Conservation (phyloP, 2,797 vertebrate genomes). For the Scolopax bukidnonensis region DNA sequence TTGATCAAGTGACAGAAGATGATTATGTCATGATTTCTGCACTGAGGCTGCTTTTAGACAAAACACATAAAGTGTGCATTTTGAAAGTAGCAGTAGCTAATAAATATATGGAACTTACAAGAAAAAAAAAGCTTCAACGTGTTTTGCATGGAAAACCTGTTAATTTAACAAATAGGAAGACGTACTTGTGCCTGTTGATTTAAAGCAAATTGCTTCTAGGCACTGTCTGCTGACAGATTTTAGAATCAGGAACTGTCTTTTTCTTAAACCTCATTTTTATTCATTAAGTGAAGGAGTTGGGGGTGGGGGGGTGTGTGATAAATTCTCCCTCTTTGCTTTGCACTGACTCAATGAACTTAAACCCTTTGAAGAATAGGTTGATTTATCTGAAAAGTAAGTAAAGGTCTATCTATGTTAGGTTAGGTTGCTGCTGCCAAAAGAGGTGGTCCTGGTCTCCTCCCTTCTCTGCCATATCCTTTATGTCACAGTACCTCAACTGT, state of each 20-base stretch:
- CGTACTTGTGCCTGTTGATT: not conserved
- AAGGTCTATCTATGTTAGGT: not conserved
- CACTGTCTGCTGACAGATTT: not conserved
- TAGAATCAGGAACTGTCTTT: not conserved
- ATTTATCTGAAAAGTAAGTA: not conserved
- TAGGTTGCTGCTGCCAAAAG: not conserved
- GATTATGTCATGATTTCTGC: not conserved
- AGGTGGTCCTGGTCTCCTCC: not conserved
- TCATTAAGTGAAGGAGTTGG: not conserved
- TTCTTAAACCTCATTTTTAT: not conserved
- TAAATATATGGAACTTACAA: not conserved
- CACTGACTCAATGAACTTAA: not conserved
- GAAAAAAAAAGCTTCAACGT: not conserved
- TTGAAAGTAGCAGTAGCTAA: not conserved
- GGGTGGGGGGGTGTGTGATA: not conserved
- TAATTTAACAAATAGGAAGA: not conserved
- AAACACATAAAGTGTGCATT: not conserved
- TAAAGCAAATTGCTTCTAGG: not conserved
- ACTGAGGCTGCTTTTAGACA: not conserved
- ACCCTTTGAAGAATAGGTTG: not conserved
- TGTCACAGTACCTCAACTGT: not conserved
- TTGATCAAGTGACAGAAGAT: not conserved
- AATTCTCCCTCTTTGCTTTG: not conserved
- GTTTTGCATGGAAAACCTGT: not conserved
- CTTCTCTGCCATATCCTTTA: rapidly evolving